These are phyloP conservation scores for Dermatophagoides farinae DNA, from an alignment of 1,140 invertebrate genomes.

Conservation along the genomic window DNA sequence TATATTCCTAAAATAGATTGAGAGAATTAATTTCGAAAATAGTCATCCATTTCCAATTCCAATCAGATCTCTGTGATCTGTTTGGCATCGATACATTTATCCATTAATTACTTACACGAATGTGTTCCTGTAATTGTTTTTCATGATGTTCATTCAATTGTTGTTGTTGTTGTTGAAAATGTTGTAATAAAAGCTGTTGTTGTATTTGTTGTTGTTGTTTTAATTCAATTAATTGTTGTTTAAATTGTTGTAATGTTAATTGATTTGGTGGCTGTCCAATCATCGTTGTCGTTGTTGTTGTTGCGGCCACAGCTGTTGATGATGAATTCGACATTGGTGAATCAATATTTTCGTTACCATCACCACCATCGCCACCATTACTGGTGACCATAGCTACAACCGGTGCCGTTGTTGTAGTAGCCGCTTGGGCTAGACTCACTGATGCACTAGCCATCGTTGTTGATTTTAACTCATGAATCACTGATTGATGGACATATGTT, in stretches of 20 bases:
- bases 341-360: background rate
- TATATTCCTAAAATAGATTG: slow-evolving; percentile 40
- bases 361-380: background rate
- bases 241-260: slow-evolving; percentile 30
- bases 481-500: background rate
- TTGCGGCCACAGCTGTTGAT: background rate
- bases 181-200: slow-evolving; percentile 62
- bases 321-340: background rate
- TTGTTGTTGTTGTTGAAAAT: slow-evolving; percentile 67
- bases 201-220: slow-evolving; percentile 73
- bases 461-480: background rate
- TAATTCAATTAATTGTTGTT: slow-evolving; percentile 39
- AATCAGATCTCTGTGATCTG: background rate
- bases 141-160: slow-evolving; percentile 70
- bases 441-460: background rate
- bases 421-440: too few species aligned
- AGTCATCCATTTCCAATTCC: slow-evolving; percentile 5
- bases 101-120: slow-evolving; percentile 41
- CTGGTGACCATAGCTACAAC: background rate
- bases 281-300: slow-evolving; percentile 20
- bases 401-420: background rate
- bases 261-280: too few species aligned
- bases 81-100: background rate
- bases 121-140: slow-evolving; percentile 60
- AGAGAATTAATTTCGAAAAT: slow-evolving; percentile 7